Conservation (phyloP, 2,113 vertebrate genomes). For the Rhabdornis inornatus region DNA sequence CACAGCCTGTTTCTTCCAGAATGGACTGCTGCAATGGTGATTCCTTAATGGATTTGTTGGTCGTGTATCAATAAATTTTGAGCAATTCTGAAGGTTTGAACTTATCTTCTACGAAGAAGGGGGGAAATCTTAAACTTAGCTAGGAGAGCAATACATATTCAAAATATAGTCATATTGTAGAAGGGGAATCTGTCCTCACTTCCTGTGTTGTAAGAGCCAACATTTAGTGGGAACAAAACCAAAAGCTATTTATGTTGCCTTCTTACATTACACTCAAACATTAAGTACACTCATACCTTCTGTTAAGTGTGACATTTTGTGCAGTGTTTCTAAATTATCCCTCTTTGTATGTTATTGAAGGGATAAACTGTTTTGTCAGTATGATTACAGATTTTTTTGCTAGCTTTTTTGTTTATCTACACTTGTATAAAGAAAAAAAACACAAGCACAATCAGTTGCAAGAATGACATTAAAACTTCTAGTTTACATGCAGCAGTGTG, state of each 20-base stretch:
- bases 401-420: neutral
- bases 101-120: neutral
- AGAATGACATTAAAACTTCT: neutral
- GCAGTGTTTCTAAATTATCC: neutral
- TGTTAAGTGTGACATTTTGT: neutral
- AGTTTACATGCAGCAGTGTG: neutral
- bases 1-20: no score
- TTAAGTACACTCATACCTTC: neutral
- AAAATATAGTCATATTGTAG: neutral
- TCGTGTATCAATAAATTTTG: neutral
- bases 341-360: neutral
- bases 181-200: neutral
- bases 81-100: neutral
- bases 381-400: neutral
- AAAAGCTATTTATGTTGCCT: neutral
- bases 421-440: neutral
- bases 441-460: neutral
- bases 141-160: neutral
- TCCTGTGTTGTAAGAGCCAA: neutral
- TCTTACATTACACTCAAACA: neutral
- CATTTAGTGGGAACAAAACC: neutral
- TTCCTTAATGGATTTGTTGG: neutral
- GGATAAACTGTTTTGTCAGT: neutral
- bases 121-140: neutral
- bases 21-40: neutral